Evolutionary conservation across 2,113 vertebrate genomes (phyloP), one percentile per base, ranked within the genome.

Genomic region (Zosterops hypoxanthus): DNA sequence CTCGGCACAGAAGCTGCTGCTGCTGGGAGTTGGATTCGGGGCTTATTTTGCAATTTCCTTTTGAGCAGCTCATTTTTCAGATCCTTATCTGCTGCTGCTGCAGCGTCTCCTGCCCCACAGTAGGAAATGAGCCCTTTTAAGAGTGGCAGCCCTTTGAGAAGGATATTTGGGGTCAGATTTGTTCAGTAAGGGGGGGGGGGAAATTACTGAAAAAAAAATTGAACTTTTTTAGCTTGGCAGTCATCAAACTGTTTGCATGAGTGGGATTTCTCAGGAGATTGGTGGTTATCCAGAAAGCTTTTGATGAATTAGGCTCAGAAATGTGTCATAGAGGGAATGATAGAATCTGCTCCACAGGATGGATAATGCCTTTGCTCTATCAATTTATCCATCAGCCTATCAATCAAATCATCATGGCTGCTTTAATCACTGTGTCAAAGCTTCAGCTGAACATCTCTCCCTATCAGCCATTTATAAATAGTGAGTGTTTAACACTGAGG

Each of bases 1-100:
- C 70, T 72, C 83, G 25, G 57, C 61, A 19, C 10, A 66, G 82
- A 78, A 22, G 65, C 65, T 12, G 86, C 66, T 55, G 47, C 57
- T 28, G 59, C 65, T 82, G 91, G 26, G 31, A 23, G 60, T 65
- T 87, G 94, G 84, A 71, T 64, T 88, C 77, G 78, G 60, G 89
- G 82, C 55, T 87, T 60, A 63, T 86, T 97, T 97, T 96, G 93
- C 88, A 82, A 76, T 95, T 96, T 97, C 87, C 73, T 96, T 82
- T 94, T 7, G 39, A 95, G 18, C 57, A 78, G 79, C 86, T 95
- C 68, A 2, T 75, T 88, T 88, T 77, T 92, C 46, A 92, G 97
- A 98, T 97, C 0, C 14, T 49, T 95, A 98, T 98, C 97, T 90
- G 77, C 75, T 8, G 50, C 82, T 17, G 47, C 71, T 24, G 88